Evolutionary conservation across 2,113 vertebrate genomes (phyloP), one percentile per base, ranked within the genome.

Genomic region (Oreochromis spilurus): DNA sequence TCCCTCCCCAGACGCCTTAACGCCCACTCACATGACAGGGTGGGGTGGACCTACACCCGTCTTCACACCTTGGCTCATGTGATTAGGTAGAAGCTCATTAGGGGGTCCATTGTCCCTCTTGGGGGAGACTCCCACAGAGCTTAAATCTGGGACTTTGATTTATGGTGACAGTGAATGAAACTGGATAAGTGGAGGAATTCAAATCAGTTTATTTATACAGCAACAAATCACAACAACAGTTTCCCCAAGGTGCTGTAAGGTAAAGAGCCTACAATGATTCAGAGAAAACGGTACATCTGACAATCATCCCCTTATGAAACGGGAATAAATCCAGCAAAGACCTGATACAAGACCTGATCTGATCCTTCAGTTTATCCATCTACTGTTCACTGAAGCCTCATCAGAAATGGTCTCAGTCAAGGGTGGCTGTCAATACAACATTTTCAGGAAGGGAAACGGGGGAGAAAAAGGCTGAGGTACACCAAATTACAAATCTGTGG

Each of bases 121-220:
- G 5, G 9, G n/a, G 52, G n/a, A 54, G 0, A 54, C n/a, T 54
- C n/a, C n/a, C n/a, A 54, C n/a, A 0, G 1, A 2, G 10, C 0
- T 53, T 53, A 12, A 2, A 12, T 24, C 53, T 24, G 53, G n/a
- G 53, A 54, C 10, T 26, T 26, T 26, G 24, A 26, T 26, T 26
- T 26, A 26, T 26, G 24, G 24, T 26, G 24, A 26, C 24, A 26
- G 26, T 26, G 26, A 26, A 26, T 11, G 38, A 40, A 60, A 60
- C 1, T 2, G 10, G 58, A 62, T 5, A 29, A 62, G 29, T 34
- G 29, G 29, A 62, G 0, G 0, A 62, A 31, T 58, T 31, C 26
- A 31, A 9, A 1, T 60, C 26, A 31, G 57, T 60, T 60, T 10
- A 31, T 60, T 60, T 31, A 58, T 17, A 60, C 14, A 60, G 57